Evolutionary conservation across 2,113 vertebrate species (phyloP), one percentile per base, ranked within the genome.

Genomic region (Anarhynchus alexandrinus): DNA sequence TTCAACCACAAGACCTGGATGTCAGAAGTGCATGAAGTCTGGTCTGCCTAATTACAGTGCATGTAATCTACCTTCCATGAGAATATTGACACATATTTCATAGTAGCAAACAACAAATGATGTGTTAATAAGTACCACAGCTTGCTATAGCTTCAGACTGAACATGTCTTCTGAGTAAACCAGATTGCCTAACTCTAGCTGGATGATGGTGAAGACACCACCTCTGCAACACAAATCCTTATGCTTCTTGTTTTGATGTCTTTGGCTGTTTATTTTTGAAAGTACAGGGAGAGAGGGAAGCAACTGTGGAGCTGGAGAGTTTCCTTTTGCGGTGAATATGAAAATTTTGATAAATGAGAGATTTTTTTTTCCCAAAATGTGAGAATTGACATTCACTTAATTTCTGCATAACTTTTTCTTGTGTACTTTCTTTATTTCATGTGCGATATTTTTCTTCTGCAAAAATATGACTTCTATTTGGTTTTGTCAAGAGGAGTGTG

Each of bases 21-120:
- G 12, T 25, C n/a, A 61, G 29, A 22, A 84, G 6, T 15, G 6
- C 6, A 49, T 1, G 1, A 73, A 2, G 8, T 62, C 16, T 22
- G 6, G 1, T n/a, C 4, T 20, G 1, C 26, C 66, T 69, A n/a
- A 36, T 32, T 57, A 20, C 25, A 58, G 25, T 42, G 14, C 11
- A 22, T 30, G 30, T 19, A 82, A 32, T 16, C 6, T 52, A 2
- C 26, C n/a, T 76, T 45, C 34, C 0, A 0, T 59, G 18, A 72
- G 5, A 62, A 87, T 85, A 65, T 34, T 82, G n/a, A 32, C 57
- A 21, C 12, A 19, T 18, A 58, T 30, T 62, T 73, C 45, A 47
- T 3, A 42, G 12, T 13, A 74, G 14, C 19, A 89, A 62, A 65
- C 5, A 85, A 11, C 3, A 42, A 70, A 76, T 38, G 6, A 42